Conservation (phyloP, 1,140 invertebrate genomes). For the Psix sp. region DNA sequence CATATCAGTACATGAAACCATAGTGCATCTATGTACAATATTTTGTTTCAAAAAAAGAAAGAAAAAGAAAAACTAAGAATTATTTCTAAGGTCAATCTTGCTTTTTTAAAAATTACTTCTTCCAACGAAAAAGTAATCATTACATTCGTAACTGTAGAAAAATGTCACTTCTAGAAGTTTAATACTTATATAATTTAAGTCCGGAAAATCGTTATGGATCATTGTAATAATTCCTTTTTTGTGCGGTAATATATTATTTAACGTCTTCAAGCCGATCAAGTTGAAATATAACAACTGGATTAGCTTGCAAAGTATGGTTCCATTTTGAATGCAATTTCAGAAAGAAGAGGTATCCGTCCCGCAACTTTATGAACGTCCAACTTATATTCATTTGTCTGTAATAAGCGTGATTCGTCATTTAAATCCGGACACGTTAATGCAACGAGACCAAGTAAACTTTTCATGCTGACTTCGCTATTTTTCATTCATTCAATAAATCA, state of each 20-base stretch:
- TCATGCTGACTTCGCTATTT: constrained; percentile 53
- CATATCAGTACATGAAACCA: too few relatives aligned
- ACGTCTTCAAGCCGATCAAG: constrained; percentile 32
- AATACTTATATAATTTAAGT: too few relatives aligned
- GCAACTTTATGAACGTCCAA: constrained; percentile 56
- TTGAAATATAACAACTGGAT: constrained; percentile 50
- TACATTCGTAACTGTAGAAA: too few relatives aligned
- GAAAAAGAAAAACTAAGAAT: too few relatives aligned
- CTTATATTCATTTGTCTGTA: constrained; percentile 59
- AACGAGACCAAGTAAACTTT: constrained; percentile 57
- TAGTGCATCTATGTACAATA: too few relatives aligned
- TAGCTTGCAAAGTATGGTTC: constrained; percentile 53
- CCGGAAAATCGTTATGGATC: too few relatives aligned
- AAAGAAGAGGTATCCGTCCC: constrained; percentile 44
- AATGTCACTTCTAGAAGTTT: too few relatives aligned
- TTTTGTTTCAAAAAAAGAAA: too few relatives aligned
- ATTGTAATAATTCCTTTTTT: too few relatives aligned
- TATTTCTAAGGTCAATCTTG: too few relatives aligned
- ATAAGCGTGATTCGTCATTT: constrained; percentile 57
- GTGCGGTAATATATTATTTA: constrained; percentile 25
- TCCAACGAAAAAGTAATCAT: too few relatives aligned
- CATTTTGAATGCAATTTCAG: constrained; percentile 57
- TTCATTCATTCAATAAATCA: constrained; percentile 58
- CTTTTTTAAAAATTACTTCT: too few relatives aligned
- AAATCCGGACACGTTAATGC: constrained; percentile 58